Conservation (phyloP, 2,797 vertebrate species). For the Oreochromis mossambicus region DNA sequence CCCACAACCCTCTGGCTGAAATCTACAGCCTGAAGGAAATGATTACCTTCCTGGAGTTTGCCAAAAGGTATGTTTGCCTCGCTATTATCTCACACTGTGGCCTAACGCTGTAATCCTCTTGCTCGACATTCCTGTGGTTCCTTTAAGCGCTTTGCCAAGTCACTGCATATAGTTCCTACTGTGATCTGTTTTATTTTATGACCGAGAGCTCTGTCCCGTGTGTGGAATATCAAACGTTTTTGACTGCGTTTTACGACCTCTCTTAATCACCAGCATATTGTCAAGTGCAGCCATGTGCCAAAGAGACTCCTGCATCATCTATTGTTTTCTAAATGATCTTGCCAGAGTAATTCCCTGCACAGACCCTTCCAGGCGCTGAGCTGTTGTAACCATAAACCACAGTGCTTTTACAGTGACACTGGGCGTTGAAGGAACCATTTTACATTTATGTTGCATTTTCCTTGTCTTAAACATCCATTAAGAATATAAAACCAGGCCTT, state of each 20-base stretch:
- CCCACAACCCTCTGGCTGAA: slow-evolving; percentile 93
- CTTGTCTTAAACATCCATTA: slow-evolving; percentile 10
- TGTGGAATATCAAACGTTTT: slow-evolving; percentile 36
- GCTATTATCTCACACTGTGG: not conserved
- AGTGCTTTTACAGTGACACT: slow-evolving; percentile 12
- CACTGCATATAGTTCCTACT: not conserved
- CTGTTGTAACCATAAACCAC: slow-evolving; percentile 51
- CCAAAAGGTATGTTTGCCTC: slow-evolving; percentile 82
- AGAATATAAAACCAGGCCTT: not conserved
- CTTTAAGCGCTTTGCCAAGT: not conserved
- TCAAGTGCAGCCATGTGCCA: slow-evolving; percentile 44
- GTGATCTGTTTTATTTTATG: slow-evolving; percentile 22
- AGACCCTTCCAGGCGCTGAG: slow-evolving; percentile 8
- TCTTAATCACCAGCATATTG: slow-evolving; percentile 54
- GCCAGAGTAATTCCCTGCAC: slow-evolving; percentile 12
- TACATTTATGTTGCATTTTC: slow-evolving; percentile 9
- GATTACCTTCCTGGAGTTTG: slow-evolving; percentile 87
- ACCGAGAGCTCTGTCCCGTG: slow-evolving; percentile 11
- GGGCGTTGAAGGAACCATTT: not conserved
- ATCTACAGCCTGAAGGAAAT: slow-evolving; percentile 87
- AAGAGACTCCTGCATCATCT: slow-evolving; percentile 30
- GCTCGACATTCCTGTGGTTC: not conserved
- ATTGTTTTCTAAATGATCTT: slow-evolving; percentile 50
- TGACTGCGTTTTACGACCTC: slow-evolving; percentile 44
- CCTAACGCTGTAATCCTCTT: not conserved